Conservation (phyloP, 1,140 invertebrate species). For the Dinoponera quadriceps region DNA sequence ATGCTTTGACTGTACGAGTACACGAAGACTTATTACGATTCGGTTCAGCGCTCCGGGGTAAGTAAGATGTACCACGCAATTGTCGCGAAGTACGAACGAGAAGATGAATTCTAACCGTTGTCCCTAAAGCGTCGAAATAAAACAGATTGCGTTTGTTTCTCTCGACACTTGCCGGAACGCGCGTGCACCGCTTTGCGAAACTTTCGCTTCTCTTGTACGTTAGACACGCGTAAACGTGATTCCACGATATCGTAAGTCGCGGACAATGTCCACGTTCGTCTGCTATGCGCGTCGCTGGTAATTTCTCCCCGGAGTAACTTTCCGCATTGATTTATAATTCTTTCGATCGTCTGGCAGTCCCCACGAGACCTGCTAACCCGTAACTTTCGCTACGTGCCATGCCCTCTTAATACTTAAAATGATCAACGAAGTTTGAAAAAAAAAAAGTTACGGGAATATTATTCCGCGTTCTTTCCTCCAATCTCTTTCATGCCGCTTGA, state of each 20-base stretch:
- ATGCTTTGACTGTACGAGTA: no score
- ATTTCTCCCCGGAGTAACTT: conserved; percentile 27
- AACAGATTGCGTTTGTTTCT: background rate
- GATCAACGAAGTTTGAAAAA: conserved; percentile 11
- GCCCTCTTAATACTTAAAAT: conserved; percentile 41
- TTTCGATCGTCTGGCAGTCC: conserved; percentile 30
- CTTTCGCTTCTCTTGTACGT: background rate
- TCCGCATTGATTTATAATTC: conserved; percentile 58
- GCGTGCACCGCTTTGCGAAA: background rate
- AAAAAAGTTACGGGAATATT: conserved; percentile 30
- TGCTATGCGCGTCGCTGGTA: conserved; percentile 11
- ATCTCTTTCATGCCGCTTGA: background rate
- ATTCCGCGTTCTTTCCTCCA: background rate
- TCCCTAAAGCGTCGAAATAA: background rate
- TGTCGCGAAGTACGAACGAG: no score
- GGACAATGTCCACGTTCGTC: conserved; percentile 11
- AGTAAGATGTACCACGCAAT: no score
- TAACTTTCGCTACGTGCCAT: conserved; percentile 46
- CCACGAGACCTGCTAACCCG: conserved; percentile 41
- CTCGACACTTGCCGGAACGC: background rate
- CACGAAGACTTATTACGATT: no score
- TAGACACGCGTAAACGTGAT: background rate
- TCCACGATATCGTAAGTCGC: background rate
- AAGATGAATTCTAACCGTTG: no score
- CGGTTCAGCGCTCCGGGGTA: no score